Evolutionary conservation across 2,797 vertebrate genomes (phyloP).

Genomic region (Novumbra hubbsi): DNA sequence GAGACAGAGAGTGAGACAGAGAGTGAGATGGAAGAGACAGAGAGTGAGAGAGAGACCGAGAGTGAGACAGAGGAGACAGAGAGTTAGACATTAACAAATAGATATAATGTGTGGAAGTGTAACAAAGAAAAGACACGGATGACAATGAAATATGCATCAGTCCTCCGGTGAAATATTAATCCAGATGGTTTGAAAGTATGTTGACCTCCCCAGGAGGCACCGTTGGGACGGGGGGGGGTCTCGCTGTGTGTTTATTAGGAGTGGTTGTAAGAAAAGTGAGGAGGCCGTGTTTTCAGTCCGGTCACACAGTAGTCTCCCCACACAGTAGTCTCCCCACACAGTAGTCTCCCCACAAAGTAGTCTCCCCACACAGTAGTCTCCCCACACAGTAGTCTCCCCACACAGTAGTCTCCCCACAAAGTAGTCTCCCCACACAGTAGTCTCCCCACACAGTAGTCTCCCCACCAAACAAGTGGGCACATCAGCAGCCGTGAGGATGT

Average conservation of each 20-base stretch:
- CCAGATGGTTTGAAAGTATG: conserved; percentile 5
- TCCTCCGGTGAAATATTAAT: conserved; percentile 9
- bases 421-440: too few species aligned
- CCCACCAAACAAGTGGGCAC: neutral
- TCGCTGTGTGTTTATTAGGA: neutral
- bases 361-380: conserved; percentile 3
- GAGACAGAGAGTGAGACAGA: neutral
- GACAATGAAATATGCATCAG: conserved; percentile 14
- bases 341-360: neutral
- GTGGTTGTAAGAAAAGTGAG: neutral
- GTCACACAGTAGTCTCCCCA: neutral
- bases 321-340: neutral
- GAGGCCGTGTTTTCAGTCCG: neutral
- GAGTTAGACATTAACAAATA: neutral
- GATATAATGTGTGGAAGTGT: too few species aligned
- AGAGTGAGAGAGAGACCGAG: neutral
- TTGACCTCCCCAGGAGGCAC: conserved; percentile 4
- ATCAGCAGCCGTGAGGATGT: neutral
- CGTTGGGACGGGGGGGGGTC: neutral
- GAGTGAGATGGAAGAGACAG: too few species aligned
- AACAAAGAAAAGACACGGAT: neutral
- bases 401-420: neutral
- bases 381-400: neutral
- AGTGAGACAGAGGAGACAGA: neutral
- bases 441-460: neutral